phyloP scores from a whole-genome alignment of 2,888 invertebrate genomes.

The Apamea epomidion region DNA sequence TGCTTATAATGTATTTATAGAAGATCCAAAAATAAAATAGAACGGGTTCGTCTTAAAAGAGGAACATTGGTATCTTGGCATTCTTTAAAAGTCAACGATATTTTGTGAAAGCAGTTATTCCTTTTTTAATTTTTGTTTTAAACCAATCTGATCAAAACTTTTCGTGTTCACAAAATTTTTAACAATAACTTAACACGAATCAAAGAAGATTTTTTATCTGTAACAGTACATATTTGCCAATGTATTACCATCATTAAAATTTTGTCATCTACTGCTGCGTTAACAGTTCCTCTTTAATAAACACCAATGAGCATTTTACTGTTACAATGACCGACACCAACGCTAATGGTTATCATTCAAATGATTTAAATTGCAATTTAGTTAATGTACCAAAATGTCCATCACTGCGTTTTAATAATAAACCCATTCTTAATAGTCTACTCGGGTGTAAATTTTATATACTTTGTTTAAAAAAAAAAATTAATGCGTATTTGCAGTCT shows the following conservation, averaged over 20 bases:
- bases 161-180: not conserved
- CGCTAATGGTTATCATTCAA: conserved; percentile 22
- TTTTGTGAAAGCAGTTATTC: not conserved
- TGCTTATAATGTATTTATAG: conserved; percentile 35
- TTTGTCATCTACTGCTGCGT: not conserved
- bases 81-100: not conserved
- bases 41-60: not conserved
- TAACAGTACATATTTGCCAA: not conserved
- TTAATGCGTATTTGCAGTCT: conserved; percentile 35
- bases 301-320: not conserved
- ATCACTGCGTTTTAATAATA: conserved; percentile 50
- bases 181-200: not conserved
- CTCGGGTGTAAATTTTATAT: conserved; percentile 34
- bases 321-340: not conserved
- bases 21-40: conserved; percentile 24
- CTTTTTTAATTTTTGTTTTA: not conserved
- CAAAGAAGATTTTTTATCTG: not conserved
- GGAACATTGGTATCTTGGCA: not conserved
- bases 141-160: not conserved
- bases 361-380: conserved; percentile 41
- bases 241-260: not conserved
- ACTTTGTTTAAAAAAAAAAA: not conserved
- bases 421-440: conserved; percentile 23
- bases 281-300: not conserved
- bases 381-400: conserved; percentile 31